Conservation (phyloP, 2,113 vertebrate genomes). For the Clarias gariepinus region DNA sequence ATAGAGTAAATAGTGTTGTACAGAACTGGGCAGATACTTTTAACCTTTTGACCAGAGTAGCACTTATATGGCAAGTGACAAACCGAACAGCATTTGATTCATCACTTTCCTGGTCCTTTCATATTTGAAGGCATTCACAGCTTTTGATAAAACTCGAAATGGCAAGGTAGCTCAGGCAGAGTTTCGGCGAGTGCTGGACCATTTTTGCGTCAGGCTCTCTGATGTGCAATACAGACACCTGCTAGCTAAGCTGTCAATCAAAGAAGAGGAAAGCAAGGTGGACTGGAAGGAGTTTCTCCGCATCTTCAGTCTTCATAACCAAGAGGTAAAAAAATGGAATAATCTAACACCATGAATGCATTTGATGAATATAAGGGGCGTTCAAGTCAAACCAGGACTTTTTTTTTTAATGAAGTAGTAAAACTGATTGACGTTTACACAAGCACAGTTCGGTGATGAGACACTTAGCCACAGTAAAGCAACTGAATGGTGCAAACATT, state of each 20-base stretch:
- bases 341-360: not conserved
- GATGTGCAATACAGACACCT: slow-evolving; percentile 70
- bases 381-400: no score
- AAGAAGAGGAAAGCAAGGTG: slow-evolving; percentile 54
- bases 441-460: no score
- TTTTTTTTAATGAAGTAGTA: no score
- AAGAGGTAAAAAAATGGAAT: slow-evolving; percentile 59
- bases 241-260: slow-evolving; percentile 66
- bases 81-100: not conserved
- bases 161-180: slow-evolving; percentile 65
- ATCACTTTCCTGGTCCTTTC: slow-evolving; percentile 7
- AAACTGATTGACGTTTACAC: no score
- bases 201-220: slow-evolving; percentile 68
- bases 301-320: slow-evolving; percentile 56
- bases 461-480: no score
- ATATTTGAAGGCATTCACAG: slow-evolving; percentile 65
- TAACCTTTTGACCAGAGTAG: not conserved
- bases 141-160: slow-evolving; percentile 65
- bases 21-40: not conserved
- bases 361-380: not conserved
- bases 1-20: not conserved
- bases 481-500: no score
- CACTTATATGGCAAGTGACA: not conserved
- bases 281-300: slow-evolving; percentile 73
- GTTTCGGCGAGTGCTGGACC: slow-evolving; percentile 70